Conservation (phyloP, 1,140 invertebrate genomes). For the Heliconius eleuchia region DNA sequence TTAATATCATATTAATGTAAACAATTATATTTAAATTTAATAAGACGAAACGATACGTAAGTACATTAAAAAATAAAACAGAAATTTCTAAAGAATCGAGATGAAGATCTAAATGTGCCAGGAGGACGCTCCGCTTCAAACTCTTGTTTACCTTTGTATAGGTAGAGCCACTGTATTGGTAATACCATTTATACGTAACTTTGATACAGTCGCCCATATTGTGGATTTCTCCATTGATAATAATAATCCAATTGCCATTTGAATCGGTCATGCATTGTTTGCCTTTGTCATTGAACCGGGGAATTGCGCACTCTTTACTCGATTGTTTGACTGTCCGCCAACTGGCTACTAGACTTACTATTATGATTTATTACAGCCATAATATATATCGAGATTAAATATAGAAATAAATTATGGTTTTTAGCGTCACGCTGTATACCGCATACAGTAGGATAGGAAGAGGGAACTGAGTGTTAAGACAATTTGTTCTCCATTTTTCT, state of each 20-base stretch:
- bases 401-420: background rate
- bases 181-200: slow-evolving; percentile 46
- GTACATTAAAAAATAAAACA: background rate
- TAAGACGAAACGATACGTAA: background rate
- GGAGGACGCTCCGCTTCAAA: background rate
- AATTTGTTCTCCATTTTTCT: too few species aligned
- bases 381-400: background rate
- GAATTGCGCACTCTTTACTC: slow-evolving; percentile 52
- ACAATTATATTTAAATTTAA: background rate
- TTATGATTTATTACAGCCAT: background rate
- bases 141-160: slow-evolving; percentile 20
- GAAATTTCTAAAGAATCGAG: too few species aligned
- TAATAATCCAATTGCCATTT: slow-evolving; percentile 59
- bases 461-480: too few species aligned
- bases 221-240: slow-evolving; percentile 73
- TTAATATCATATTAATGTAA: background rate
- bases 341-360: slow-evolving; percentile 34
- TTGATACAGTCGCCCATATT: slow-evolving; percentile 59
- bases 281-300: slow-evolving; percentile 66
- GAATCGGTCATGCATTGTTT: slow-evolving; percentile 61
- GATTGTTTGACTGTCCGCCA: slow-evolving; percentile 54
- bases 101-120: background rate
- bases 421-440: too few species aligned
- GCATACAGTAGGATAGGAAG: too few species aligned
- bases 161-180: slow-evolving; percentile 43